phyloP scores from a whole-genome alignment of 2,888 invertebrate genomes.

The Neoscelio sp. region DNA sequence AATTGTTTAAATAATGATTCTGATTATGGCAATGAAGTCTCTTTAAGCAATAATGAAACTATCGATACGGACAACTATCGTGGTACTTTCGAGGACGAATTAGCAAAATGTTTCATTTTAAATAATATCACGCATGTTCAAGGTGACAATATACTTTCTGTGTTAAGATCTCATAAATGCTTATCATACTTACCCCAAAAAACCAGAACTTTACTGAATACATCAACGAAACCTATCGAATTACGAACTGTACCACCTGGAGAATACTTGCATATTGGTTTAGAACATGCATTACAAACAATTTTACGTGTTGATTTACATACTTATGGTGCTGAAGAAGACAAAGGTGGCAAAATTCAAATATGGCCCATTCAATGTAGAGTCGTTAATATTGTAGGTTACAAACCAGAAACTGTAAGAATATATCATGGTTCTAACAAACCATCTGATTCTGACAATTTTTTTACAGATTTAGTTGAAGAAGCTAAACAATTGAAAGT shows the following conservation, averaged over 20 bases:
- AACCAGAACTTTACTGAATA: constrained; percentile 11
- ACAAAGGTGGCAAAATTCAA: constrained; percentile 33
- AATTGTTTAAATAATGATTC: constrained; percentile 3
- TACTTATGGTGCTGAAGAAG: constrained; percentile 56
- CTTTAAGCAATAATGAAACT: neutral
- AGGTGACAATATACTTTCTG: constrained; percentile 18
- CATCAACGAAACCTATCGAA: neutral
- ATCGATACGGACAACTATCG: neutral
- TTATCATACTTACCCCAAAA: constrained; percentile 14
- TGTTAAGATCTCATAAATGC: constrained; percentile 29
- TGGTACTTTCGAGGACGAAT: constrained; percentile 4
- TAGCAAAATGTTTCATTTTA: constrained; percentile 6
- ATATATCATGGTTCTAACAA: constrained; percentile 54
- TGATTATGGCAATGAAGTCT: no score
- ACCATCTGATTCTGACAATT: constrained; percentile 18
- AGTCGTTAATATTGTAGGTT: constrained; percentile 53
- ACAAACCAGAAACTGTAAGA: constrained; percentile 62
- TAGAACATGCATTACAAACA: constrained; percentile 5
- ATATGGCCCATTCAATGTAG: constrained; percentile 70
- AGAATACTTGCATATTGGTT: constrained; percentile 31
- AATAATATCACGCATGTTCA: constrained; percentile 25
- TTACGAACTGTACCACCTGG: constrained; percentile 10
- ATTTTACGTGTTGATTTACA: constrained; percentile 50
- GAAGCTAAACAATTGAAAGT: constrained; percentile 11
- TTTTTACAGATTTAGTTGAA: constrained; percentile 30